Percentiles rank a stretch among this genome's conserved stretches.
Evolutionary conservation across 2,888 invertebrate genomes (phyloP).

Genomic region (Malacosoma neustria): DNA sequence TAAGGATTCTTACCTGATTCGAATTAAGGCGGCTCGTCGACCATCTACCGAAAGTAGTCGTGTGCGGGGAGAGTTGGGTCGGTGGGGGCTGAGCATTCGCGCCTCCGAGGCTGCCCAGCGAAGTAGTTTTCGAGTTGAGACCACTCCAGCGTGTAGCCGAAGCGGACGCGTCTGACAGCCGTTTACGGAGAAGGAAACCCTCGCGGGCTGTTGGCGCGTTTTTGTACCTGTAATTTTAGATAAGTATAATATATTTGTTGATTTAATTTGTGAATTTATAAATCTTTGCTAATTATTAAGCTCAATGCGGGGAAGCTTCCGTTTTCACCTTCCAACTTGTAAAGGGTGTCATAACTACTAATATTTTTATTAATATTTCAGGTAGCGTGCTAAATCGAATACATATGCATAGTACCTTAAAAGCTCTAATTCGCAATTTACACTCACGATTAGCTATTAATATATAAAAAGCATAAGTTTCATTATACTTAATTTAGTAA

Average conservation of each 20-base stretch:
- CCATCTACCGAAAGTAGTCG: constrained; percentile 79
- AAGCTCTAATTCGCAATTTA: no score
- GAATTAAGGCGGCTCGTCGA: constrained; percentile 85
- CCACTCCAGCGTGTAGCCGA: constrained; percentile 77
- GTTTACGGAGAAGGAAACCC: constrained; percentile 88
- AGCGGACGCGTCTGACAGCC: constrained; percentile 79
- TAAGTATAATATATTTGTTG: constrained; percentile 1
- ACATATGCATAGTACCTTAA: no score
- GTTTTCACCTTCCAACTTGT: no score
- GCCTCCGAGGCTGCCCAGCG: constrained; percentile 82
- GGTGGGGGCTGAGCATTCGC: constrained; percentile 75
- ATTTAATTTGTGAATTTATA: no score
- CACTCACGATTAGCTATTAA: no score
- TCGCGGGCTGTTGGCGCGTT: constrained; percentile 83
- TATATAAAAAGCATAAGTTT: no score
- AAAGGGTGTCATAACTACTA: no score
- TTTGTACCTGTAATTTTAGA: constrained; percentile 57
- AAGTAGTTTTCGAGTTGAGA: constrained; percentile 90
- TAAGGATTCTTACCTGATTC: constrained; percentile 74
- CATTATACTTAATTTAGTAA: no score
- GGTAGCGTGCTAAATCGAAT: no score
- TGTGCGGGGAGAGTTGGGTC: constrained; percentile 62
- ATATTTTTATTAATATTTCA: no score
- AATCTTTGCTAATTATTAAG: no score
- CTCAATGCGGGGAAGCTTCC: no score